Percentiles rank a stretch among this genome's conserved stretches.
Conservation (phyloP, 2,888 invertebrate genomes). For the Stenolophus ochropezus region DNA sequence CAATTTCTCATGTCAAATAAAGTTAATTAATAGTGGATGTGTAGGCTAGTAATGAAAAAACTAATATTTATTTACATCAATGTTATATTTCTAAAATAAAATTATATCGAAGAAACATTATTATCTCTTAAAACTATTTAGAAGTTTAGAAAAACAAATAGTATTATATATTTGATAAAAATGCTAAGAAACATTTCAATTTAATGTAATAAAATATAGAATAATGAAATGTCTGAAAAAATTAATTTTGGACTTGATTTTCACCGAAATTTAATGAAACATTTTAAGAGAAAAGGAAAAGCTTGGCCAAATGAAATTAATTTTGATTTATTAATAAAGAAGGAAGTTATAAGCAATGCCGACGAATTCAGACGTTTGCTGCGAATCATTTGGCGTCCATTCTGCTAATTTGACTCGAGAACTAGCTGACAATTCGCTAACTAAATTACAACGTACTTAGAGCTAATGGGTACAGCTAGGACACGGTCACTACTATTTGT, state of each 20-base stretch:
- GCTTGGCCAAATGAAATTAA: background rate
- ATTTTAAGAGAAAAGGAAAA: background rate
- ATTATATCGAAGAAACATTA: no score
- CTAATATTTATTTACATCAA: no score
- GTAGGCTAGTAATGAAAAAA: no score
- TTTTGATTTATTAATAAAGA: constrained; percentile 13
- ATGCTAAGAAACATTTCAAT: no score
- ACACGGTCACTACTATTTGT: background rate
- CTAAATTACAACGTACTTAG: constrained; percentile 48
- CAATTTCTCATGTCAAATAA: no score
- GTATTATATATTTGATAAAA: no score
- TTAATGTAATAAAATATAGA: no score
- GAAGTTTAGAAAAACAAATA: no score
- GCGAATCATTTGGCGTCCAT: background rate
- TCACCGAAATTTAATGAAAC: background rate
- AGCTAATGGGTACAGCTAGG: constrained; percentile 4
- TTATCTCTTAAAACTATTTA: no score
- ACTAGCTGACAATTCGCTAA: constrained; percentile 43
- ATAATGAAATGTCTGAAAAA: background rate
- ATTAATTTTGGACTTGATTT: background rate
- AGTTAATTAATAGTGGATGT: no score
- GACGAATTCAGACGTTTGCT: background rate
- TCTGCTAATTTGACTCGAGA: constrained; percentile 21
- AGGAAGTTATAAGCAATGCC: background rate
- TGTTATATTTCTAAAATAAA: no score